Conservation (phyloP, 1,140 invertebrate species). For the Melitaea cinxia region DNA sequence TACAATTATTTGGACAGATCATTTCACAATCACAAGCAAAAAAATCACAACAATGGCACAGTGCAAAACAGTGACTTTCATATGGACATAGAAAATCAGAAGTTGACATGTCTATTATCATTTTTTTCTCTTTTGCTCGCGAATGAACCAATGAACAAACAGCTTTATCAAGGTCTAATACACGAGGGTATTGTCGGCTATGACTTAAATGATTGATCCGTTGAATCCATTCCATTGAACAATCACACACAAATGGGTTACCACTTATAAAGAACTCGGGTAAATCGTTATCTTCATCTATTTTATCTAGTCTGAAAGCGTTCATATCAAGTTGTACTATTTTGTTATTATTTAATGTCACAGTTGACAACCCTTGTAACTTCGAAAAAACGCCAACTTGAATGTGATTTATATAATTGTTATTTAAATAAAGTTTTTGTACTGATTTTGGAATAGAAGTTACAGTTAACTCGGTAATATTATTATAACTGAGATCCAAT, state of each 20-base stretch:
- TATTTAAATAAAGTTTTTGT: slow-evolving; percentile 88
- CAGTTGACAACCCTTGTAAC: slow-evolving; percentile 86
- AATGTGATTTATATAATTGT: slow-evolving; percentile 88
- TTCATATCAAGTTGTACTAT: slow-evolving; percentile 88
- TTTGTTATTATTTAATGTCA: slow-evolving; percentile 89
- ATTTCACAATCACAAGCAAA: slow-evolving; percentile 96
- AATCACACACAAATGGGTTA: slow-evolving; percentile 92
- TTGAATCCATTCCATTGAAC: slow-evolving; percentile 93
- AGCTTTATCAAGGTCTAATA: slow-evolving; percentile 92
- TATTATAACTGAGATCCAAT: slow-evolving; percentile 89
- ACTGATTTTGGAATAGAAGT: slow-evolving; percentile 87
- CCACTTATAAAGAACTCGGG: slow-evolving; percentile 90
- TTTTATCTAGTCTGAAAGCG: slow-evolving; percentile 85
- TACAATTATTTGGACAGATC: slow-evolving; percentile 93
- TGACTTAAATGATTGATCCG: slow-evolving; percentile 88
- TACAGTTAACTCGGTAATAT: slow-evolving; percentile 85
- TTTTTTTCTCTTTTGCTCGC: slow-evolving; percentile 86
- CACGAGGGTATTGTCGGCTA: slow-evolving; percentile 88
- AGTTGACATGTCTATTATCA: slow-evolving; percentile 88
- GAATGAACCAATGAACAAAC: slow-evolving; percentile 91
- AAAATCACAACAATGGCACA: slow-evolving; percentile 95
- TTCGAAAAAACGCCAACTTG: slow-evolving; percentile 88
- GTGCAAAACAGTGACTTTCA: slow-evolving; percentile 93
- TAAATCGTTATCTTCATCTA: slow-evolving; percentile 85
- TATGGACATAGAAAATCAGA: slow-evolving; percentile 94